Conservation (phyloP, 2,888 invertebrate genomes). For the Dione vanillae region DNA sequence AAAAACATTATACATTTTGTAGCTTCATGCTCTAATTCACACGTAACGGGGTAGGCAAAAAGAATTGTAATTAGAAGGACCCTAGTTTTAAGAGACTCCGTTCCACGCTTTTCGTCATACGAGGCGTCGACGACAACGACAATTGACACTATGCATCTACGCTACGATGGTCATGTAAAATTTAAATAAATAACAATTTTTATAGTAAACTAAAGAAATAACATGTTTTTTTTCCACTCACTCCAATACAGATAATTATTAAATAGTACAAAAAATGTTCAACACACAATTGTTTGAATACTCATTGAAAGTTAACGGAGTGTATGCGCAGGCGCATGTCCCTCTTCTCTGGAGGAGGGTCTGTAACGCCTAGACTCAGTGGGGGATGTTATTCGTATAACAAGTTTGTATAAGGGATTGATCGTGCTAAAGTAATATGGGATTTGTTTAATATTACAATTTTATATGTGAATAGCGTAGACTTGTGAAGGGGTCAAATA, state of each 20-base stretch:
- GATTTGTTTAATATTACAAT: not conserved
- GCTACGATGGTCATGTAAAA: too few species aligned
- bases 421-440: not conserved
- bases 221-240: not conserved
- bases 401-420: slow-evolving; percentile 1
- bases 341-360: slow-evolving; percentile 26
- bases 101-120: too few species aligned
- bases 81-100: too few species aligned
- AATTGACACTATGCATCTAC: too few species aligned
- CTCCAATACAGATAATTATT: not conserved
- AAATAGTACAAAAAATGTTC: not conserved
- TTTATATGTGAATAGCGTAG: too few species aligned
- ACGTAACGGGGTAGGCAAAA: too few species aligned
- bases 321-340: slow-evolving; percentile 16
- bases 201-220: not conserved
- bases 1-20: too few species aligned
- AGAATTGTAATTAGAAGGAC: too few species aligned
- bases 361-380: slow-evolving; percentile 36
- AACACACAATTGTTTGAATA: not conserved
- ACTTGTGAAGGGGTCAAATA: too few species aligned
- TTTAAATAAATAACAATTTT: not conserved
- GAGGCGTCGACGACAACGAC: too few species aligned
- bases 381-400: slow-evolving; percentile 29
- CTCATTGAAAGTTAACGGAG: slow-evolving; percentile 15
- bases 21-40: too few species aligned